phyloP scores from a whole-genome alignment of 2,797 vertebrate genomes.

The Nannoperca australis region DNA sequence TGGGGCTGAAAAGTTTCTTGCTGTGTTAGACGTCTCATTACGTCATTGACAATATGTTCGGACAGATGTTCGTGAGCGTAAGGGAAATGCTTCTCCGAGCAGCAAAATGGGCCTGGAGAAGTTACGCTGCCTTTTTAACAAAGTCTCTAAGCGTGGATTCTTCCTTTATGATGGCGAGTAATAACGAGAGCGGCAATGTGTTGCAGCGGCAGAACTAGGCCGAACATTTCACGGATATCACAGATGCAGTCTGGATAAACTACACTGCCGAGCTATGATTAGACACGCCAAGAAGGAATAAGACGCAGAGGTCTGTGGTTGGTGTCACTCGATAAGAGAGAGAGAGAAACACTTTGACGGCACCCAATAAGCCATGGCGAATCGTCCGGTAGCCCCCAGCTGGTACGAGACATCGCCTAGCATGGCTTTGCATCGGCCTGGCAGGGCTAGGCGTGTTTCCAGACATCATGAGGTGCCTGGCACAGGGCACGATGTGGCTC shows the following conservation, averaged over 20 bases:
- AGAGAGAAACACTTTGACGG: constrained; percentile 47
- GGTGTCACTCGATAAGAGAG: constrained; percentile 43
- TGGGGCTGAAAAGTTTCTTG: background rate
- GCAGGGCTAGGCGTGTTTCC: constrained; percentile 31
- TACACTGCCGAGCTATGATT: constrained; percentile 54
- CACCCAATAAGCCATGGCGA: constrained; percentile 43
- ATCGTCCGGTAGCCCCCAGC: constrained; percentile 46
- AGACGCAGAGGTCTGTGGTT: constrained; percentile 44
- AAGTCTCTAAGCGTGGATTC: constrained; percentile 11
- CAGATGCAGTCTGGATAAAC: constrained; percentile 65
- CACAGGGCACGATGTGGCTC: constrained; percentile 4
- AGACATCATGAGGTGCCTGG: constrained; percentile 45
- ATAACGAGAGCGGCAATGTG: constrained; percentile 1
- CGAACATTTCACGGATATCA: constrained; percentile 66
- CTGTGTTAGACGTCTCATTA: background rate
- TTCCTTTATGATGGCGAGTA: constrained; percentile 25
- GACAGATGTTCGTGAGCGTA: background rate
- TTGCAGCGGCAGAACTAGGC: constrained; percentile 57
- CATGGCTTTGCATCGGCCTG: constrained; percentile 35
- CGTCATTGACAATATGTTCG: background rate
- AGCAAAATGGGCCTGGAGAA: constrained; percentile 18
- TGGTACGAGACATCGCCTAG: constrained; percentile 53
- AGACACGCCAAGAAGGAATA: constrained; percentile 40
- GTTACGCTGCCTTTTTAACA: constrained; percentile 21
- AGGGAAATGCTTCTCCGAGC: background rate